Percentiles rank a stretch among this genome's conserved stretches.
These are phyloP conservation scores for Eulemur macaco DNA, from an alignment of 2,113 vertebrate genomes.

Conservation along the genomic window DNA sequence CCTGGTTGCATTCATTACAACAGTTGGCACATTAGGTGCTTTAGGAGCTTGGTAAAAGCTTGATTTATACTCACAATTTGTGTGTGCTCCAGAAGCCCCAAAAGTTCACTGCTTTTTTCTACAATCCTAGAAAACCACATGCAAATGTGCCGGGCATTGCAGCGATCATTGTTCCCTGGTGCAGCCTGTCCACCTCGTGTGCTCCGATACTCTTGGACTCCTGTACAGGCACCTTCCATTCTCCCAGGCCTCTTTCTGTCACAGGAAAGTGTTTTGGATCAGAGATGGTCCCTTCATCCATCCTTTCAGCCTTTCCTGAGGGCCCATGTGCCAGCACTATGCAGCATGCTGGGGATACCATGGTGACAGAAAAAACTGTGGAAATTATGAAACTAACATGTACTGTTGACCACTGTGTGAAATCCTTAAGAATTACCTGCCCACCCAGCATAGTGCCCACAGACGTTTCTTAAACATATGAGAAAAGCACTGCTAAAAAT, in stretches of 20 bases:
- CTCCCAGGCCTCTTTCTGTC: not conserved
- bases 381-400: not conserved
- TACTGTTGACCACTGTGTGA: not conserved
- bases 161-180: not conserved
- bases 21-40: not conserved
- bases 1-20: not conserved
- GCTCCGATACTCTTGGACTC: not conserved
- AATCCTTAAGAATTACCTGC: not conserved
- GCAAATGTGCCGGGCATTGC: not conserved
- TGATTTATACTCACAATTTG: not conserved
- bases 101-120: not conserved
- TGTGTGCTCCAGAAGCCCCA: not conserved
- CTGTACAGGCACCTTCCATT: not conserved
- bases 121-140: accelerated
- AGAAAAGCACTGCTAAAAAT: not conserved
- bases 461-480: not conserved
- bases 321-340: not conserved
- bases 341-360: not conserved
- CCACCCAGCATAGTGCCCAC: not conserved
- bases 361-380: not conserved
- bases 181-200: not conserved
- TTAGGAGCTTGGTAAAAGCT: not conserved
- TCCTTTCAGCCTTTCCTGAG: not conserved
- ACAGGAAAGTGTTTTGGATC: not conserved
- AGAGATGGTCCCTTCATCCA: not conserved